A percentile compares a stretch with the other conserved stretches of the same genome.
Conservation (phyloP, 2,797 vertebrate species). For the Sebastes ruberrimus region DNA sequence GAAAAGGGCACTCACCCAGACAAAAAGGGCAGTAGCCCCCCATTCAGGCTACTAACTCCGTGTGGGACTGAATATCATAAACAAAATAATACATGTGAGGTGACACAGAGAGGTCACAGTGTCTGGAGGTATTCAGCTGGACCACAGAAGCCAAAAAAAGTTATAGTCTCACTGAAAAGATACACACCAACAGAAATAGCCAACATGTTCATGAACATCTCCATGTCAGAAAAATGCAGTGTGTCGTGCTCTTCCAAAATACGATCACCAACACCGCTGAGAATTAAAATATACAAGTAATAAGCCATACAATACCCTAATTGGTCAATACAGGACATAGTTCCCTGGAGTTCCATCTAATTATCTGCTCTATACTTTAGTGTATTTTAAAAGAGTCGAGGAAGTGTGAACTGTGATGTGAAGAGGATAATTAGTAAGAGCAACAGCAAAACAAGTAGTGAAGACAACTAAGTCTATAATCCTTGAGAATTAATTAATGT, state of each 20-base stretch:
- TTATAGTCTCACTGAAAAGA: not conserved
- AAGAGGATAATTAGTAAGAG: constrained; percentile 19
- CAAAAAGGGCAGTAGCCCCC: constrained; percentile 35
- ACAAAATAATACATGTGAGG: constrained; percentile 34
- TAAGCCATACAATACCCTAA: not conserved
- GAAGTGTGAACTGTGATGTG: not conserved
- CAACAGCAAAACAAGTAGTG: not conserved
- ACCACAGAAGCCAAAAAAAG: not conserved
- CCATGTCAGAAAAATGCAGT: not conserved
- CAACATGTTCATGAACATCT: not conserved
- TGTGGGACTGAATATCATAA: constrained; percentile 16
- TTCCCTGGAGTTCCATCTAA: not conserved
- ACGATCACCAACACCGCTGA: not conserved
- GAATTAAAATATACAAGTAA: not conserved
- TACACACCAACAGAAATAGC: not conserved
- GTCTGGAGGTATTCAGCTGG: constrained; percentile 12
- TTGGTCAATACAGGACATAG: not conserved
- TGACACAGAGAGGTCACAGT: constrained; percentile 23
- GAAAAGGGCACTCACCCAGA: constrained; percentile 49
- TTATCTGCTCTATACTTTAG: constrained; percentile 1
- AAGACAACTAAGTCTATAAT: constrained; percentile 11
- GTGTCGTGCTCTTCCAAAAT: not conserved
- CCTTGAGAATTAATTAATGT: constrained; percentile 27
- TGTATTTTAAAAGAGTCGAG: not conserved
- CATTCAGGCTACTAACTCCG: not conserved